Evolutionary conservation across 2,113 vertebrate genomes (phyloP), one percentile per base, ranked within the genome.

Genomic region (Lutjanus erythropterus): DNA sequence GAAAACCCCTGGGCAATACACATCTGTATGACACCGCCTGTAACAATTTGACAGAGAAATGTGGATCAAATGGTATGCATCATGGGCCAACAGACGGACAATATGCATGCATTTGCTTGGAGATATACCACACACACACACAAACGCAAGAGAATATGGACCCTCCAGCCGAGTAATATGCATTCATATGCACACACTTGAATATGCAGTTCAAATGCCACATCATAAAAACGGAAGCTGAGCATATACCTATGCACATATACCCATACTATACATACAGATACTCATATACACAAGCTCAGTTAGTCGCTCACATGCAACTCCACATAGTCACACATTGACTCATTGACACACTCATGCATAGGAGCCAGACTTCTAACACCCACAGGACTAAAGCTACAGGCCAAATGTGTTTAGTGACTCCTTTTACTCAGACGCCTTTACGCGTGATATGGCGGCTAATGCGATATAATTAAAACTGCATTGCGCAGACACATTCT

Each of bases 331-430:
- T 71, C 67, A 37, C 41, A 49, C 81, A 78, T 37, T 68, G 75
- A 88, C 70, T 86, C 85, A 80, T 71, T 23, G 46, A 75, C 61
- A 74, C 71, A 88, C 65, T 76, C 60, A 53, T 52, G 53, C 47
- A 82, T 31, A 59, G 56, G 16, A 76, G 53, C 59, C 47, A 71
- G 83, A 83, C 80, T 71, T 27, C 11, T 31, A 87, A 75, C 75
- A 66, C 69, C 83, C 91, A 84, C 41, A 74, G 85, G 86, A 80
- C 67, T n/a, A 41, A 82, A 80, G 81, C 93, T 86, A 71, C 23
- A 58, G 87, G 91, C 80, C 84, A 89, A 92, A 91, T 90, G 78
- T 90, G 91, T 90, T 87, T 89, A 91, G 82, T 81, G 90, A 91
- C 78, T 93, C 80, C 84, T 75, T 86, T 87, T 82, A 83, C 85